Conservation (phyloP, 2,888 invertebrate species). For the Xanthostigma xanthostigma region DNA sequence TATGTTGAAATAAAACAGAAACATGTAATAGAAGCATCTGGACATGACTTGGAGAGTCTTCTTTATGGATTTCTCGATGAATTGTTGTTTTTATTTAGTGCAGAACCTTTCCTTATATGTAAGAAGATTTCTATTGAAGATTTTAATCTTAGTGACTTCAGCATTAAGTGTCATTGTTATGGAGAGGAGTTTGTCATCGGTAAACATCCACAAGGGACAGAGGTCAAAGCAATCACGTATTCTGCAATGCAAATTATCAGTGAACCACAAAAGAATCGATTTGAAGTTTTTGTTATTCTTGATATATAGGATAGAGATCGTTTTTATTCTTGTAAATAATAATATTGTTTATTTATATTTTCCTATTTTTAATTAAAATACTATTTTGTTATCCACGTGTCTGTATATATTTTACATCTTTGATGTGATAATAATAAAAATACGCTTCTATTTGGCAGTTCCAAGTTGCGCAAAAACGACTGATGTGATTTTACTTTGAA, state of each 20-base stretch:
- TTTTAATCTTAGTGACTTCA: slow-evolving; percentile 68
- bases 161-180: slow-evolving; percentile 63
- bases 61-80: slow-evolving; percentile 92
- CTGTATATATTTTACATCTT: too few species aligned
- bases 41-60: slow-evolving; percentile 75
- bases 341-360: slow-evolving; percentile 16
- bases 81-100: slow-evolving; percentile 79
- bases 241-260: slow-evolving; percentile 93
- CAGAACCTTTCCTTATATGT: slow-evolving; percentile 78
- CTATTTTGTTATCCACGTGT: too few species aligned
- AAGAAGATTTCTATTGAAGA: slow-evolving; percentile 76
- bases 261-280: slow-evolving; percentile 48
- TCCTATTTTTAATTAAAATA: not conserved
- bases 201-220: slow-evolving; percentile 94
- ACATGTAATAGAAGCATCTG: slow-evolving; percentile 73
- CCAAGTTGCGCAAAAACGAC: too few species aligned
- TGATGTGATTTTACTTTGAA: too few species aligned
- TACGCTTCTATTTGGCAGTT: too few species aligned
- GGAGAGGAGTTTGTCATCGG: slow-evolving; percentile 90
- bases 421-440: too few species aligned
- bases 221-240: slow-evolving; percentile 98
- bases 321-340: too few species aligned
- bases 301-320: slow-evolving; percentile 55
- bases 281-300: slow-evolving; percentile 93
- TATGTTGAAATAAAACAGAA: slow-evolving; percentile 67